These are phyloP conservation scores for Varroa destructor DNA, from an alignment of 1,140 invertebrate genomes.

Conservation along the genomic window DNA sequence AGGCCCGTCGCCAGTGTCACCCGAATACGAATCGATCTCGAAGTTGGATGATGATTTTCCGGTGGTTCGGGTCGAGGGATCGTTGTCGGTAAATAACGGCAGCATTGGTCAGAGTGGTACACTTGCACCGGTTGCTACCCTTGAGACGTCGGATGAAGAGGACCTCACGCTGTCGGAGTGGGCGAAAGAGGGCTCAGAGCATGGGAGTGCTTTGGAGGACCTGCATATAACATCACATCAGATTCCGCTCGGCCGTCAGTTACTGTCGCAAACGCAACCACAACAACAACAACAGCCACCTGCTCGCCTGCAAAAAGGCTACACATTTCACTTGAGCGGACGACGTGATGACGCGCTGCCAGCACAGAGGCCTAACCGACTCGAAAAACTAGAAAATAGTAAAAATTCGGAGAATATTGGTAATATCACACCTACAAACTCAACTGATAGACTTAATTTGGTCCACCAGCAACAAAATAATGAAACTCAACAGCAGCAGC, in stretches of 20 bases:
- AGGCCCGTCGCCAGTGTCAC: constrained; percentile 3
- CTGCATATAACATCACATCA: neutral
- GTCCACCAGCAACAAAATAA: too few relatives aligned
- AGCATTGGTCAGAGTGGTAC: neutral
- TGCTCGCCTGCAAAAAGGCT: constrained; percentile 1
- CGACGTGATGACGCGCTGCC: neutral
- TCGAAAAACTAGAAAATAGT: too few relatives aligned
- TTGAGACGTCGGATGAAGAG: constrained; percentile 22
- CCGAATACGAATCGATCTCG: constrained; percentile 21
- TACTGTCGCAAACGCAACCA: neutral
- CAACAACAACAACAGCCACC: constrained; percentile 15
- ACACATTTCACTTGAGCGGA: constrained; percentile 17
- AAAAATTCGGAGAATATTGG: too few relatives aligned
- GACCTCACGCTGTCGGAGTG: constrained; percentile 24
- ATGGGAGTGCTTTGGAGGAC: constrained; percentile 6
- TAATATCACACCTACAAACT: constrained; percentile 3
- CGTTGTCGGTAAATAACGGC: too few relatives aligned
- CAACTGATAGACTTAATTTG: constrained; percentile 10
- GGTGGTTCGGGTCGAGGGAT: neutral
- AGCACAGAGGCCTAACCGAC: too few relatives aligned
- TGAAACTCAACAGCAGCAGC: too few relatives aligned
- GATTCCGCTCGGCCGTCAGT: too few relatives aligned
- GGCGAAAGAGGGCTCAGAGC: constrained; percentile 22
- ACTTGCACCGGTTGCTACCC: constrained; percentile 1
- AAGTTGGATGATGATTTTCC: constrained; percentile 11